Evolutionary conservation across 2,888 invertebrate species (phyloP).

Genomic region (Philereme vetulata): DNA sequence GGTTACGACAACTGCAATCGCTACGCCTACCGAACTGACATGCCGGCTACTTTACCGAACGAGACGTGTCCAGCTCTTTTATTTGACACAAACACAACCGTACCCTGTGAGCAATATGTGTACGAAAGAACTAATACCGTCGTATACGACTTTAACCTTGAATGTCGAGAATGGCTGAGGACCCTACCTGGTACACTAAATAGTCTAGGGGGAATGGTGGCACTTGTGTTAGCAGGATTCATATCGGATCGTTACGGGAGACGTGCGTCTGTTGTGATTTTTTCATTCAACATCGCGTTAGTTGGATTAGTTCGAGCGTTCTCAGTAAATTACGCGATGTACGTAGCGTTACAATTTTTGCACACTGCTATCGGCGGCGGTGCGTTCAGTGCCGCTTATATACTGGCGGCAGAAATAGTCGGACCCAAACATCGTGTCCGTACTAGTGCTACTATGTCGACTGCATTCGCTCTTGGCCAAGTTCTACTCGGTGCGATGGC

Average conservation of each 20-base stretch:
- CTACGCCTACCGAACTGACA: slow-evolving; percentile 51
- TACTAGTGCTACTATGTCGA: slow-evolving; percentile 87
- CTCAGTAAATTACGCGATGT: slow-evolving; percentile 73
- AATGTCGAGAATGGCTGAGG: slow-evolving; percentile 86
- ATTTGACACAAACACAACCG: slow-evolving; percentile 59
- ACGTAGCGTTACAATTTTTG: slow-evolving; percentile 66
- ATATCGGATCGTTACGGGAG: slow-evolving; percentile 86
- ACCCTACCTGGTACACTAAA: slow-evolving; percentile 90
- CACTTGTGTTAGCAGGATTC: slow-evolving; percentile 86
- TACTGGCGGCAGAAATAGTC: slow-evolving; percentile 89
- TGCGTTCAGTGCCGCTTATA: slow-evolving; percentile 72
- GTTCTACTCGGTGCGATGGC: slow-evolving; percentile 87
- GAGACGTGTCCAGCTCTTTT: slow-evolving; percentile 56
- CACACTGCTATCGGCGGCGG: slow-evolving; percentile 75
- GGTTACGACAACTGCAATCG: slow-evolving; percentile 68
- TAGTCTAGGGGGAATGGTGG: slow-evolving; percentile 87
- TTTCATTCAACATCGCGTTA: slow-evolving; percentile 68
- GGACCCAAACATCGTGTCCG: slow-evolving; percentile 88
- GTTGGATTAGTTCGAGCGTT: slow-evolving; percentile 69
- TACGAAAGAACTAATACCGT: slow-evolving; percentile 67
- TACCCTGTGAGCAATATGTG: slow-evolving; percentile 65
- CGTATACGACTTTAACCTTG: slow-evolving; percentile 71
- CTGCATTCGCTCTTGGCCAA: slow-evolving; percentile 89
- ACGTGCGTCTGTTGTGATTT: slow-evolving; percentile 66
- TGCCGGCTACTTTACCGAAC: slow-evolving; percentile 34